These are phyloP conservation scores for Pedicia rivosa DNA, from an alignment of 2,888 invertebrate species.

Conservation along the genomic window DNA sequence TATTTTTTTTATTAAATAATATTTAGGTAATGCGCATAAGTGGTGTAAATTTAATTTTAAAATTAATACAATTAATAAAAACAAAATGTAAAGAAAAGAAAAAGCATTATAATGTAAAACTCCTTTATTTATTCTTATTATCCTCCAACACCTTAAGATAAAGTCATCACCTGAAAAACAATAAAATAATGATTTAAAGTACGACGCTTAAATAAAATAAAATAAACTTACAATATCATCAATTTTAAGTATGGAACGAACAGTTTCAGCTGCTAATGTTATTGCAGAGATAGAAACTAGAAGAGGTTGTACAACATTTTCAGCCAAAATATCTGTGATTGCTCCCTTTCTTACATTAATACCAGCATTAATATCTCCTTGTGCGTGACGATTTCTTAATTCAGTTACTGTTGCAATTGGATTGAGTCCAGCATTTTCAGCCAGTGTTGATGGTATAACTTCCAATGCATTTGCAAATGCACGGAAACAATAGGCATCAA, in stretches of 20 bases:
- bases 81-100: too few relatives aligned
- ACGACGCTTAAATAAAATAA: too few relatives aligned
- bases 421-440: conserved; percentile 78
- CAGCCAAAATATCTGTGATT: conserved; percentile 92
- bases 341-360: conserved; percentile 94
- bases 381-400: conserved; percentile 82
- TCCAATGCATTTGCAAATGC: conserved; percentile 94
- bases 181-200: too few relatives aligned
- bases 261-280: conserved; percentile 89
- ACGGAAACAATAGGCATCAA: conserved; percentile 88
- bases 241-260: conserved; percentile 95
- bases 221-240: conserved; percentile 99
- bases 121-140: too few relatives aligned
- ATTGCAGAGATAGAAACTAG: conserved; percentile 89
- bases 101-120: too few relatives aligned
- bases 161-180: not conserved
- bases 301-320: conserved; percentile 94
- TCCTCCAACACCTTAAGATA: too few relatives aligned
- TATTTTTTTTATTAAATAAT: too few relatives aligned
- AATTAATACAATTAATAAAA: too few relatives aligned
- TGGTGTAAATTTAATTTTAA: too few relatives aligned
- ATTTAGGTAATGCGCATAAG: too few relatives aligned
- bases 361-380: conserved; percentile 71
- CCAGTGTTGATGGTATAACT: conserved; percentile 78
- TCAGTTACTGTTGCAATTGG: conserved; percentile 95